These are phyloP conservation scores for Drosophila orena DNA, from an alignment of 1,140 invertebrate species.

Conservation along the genomic window DNA sequence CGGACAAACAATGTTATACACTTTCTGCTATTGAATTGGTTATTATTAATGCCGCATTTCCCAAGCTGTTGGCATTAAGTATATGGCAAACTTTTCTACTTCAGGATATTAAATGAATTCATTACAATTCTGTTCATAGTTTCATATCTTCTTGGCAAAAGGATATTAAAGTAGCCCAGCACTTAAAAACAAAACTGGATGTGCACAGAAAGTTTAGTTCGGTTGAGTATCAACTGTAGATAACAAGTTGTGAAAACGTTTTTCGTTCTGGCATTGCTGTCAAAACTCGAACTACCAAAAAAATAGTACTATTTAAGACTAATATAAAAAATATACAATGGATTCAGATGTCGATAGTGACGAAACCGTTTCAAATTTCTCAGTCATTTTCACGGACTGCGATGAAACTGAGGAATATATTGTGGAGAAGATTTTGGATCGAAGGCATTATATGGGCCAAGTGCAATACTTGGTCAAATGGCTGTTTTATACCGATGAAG, in stretches of 20 bases:
- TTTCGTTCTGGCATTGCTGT: not conserved
- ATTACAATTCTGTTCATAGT: not conserved
- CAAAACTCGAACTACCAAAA: not conserved
- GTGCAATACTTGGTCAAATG: constrained; percentile 43
- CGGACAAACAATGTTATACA: constrained; percentile 39
- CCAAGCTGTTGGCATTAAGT: constrained; percentile 40
- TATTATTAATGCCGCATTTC: constrained; percentile 33
- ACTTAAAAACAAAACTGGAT: not conserved
- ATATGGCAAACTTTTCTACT: constrained; percentile 9
- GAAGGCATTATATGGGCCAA: not conserved
- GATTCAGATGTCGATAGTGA: too few relatives aligned
- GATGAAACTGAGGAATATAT: constrained; percentile 5
- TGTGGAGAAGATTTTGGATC: constrained; percentile 29
- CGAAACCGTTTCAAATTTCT: not conserved
- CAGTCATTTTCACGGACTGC: not conserved
- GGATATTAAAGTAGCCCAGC: not conserved
- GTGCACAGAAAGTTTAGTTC: not conserved
- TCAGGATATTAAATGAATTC: constrained; percentile 16
- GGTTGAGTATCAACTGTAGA: not conserved
- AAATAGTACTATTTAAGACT: not conserved
- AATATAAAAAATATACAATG: not conserved
- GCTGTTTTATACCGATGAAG: constrained; percentile 18
- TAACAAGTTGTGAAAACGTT: not conserved
- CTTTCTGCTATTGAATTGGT: constrained; percentile 19
- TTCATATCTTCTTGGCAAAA: constrained; percentile 1